Evolutionary conservation across 2,888 invertebrate genomes (phyloP).

Genomic region (Ochlodes sylvanus): DNA sequence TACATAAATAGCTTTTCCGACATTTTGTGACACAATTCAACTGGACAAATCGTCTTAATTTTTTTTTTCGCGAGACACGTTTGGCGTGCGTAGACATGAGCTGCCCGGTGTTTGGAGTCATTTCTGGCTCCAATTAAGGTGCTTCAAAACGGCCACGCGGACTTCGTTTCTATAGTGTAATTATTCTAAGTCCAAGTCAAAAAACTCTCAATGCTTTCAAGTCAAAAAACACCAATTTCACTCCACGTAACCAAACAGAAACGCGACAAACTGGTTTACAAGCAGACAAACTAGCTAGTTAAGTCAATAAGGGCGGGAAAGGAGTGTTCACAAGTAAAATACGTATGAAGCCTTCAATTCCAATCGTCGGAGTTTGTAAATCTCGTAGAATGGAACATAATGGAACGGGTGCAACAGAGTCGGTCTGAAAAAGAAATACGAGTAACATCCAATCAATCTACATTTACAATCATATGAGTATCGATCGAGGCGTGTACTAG

Average conservation of each 20-base stretch:
- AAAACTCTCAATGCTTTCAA: background rate
- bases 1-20: no score
- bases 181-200: no score
- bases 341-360: conserved; percentile 37
- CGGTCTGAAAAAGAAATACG: conserved; percentile 70
- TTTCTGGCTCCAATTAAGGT: no score
- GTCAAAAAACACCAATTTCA: conserved; percentile 1
- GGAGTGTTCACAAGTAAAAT: conserved; percentile 27
- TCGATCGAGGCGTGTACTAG: conserved; percentile 58
- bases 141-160: no score
- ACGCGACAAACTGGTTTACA: conserved; percentile 16
- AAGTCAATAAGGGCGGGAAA: conserved; percentile 27
- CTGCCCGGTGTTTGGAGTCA: no score
- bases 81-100: no score
- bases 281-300: conserved; percentile 16
- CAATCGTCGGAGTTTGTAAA: conserved; percentile 56
- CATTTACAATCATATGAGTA: conserved; percentile 83
- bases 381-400: conserved; percentile 69
- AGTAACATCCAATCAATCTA: conserved; percentile 79
- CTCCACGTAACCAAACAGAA: conserved; percentile 2
- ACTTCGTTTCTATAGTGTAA: no score
- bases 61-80: no score
- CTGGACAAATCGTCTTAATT: no score
- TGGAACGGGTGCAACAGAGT: conserved; percentile 57
- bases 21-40: no score